Percentiles rank a stretch among this genome's conserved stretches.
phyloP scores from a whole-genome alignment of 1,140 invertebrate species.

The Antheraea mylitta region DNA sequence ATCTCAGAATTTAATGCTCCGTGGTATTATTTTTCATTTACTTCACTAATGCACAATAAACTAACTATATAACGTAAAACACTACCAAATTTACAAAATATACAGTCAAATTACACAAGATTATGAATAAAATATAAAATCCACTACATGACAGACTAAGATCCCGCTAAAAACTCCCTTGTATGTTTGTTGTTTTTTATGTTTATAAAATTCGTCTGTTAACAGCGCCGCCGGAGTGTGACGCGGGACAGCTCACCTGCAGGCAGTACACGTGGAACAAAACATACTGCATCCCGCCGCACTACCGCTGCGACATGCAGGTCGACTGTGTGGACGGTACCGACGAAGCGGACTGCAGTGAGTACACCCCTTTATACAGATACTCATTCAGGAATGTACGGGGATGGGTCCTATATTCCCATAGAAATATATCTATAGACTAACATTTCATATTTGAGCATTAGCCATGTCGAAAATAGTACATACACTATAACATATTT shows the following conservation, averaged over 20 bases:
- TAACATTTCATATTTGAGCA: not conserved
- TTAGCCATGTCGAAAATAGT: too few species aligned
- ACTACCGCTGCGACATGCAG: slow-evolving; percentile 94
- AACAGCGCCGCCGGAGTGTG: slow-evolving; percentile 93
- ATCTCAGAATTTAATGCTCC: too few species aligned
- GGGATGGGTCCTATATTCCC: not conserved
- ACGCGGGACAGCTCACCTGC: slow-evolving; percentile 91
- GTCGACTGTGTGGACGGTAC: slow-evolving; percentile 96
- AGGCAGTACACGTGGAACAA: slow-evolving; percentile 95
- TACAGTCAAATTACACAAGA: too few species aligned
- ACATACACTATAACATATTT: too few species aligned
- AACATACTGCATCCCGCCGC: slow-evolving; percentile 94
- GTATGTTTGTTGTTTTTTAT: not conserved
- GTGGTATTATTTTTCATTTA: too few species aligned
- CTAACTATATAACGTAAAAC: too few species aligned
- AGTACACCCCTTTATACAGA: slow-evolving; percentile 78
- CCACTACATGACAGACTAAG: too few species aligned
- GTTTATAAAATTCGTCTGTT: slow-evolving; percentile 14
- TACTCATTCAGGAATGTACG: not conserved
- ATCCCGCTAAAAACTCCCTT: too few species aligned
- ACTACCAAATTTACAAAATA: too few species aligned
- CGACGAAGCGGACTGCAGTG: slow-evolving; percentile 95
- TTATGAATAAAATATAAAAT: too few species aligned
- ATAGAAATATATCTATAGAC: not conserved
- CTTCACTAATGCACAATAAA: too few species aligned